Evolutionary conservation across 2,888 invertebrate species (phyloP).

Genomic region (Drosophila gaucha): DNA sequence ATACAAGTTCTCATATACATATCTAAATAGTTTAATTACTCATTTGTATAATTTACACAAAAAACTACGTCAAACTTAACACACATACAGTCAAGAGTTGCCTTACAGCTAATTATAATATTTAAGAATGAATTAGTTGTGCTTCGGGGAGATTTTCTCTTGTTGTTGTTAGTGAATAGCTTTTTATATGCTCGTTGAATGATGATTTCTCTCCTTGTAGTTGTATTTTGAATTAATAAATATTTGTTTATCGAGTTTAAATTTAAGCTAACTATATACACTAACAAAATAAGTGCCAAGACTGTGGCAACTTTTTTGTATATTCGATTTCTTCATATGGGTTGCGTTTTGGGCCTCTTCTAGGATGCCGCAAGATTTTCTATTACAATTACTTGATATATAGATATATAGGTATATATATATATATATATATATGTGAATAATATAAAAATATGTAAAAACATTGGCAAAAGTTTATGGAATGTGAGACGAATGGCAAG

Average conservation of each 20-base stretch:
- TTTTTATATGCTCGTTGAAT: constrained; percentile 29
- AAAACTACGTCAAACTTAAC: constrained; percentile 67
- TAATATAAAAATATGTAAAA: constrained; percentile 34
- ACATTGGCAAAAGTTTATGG: constrained; percentile 29
- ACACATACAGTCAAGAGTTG: constrained; percentile 70
- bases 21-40: constrained; percentile 37
- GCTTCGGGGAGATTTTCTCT: constrained; percentile 36
- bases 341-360: constrained; percentile 29
- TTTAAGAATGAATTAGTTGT: constrained; percentile 40
- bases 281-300: constrained; percentile 45
- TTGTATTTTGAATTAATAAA: constrained; percentile 17
- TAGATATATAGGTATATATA: background rate
- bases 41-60: constrained; percentile 48
- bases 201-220: background rate
- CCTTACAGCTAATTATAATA: constrained; percentile 35
- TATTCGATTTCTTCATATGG: constrained; percentile 56
- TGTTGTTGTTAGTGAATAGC: constrained; percentile 4
- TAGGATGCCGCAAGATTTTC: constrained; percentile 23
- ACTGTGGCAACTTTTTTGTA: constrained; percentile 14
- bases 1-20: constrained; percentile 30
- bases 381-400: constrained; percentile 34
- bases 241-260: constrained; percentile 22
- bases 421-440: constrained; percentile 6
- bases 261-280: constrained; percentile 54
- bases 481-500: constrained; percentile 9